These are phyloP conservation scores for Oreochromis aureus DNA, from an alignment of 2,113 vertebrate species.

Conservation along the genomic window DNA sequence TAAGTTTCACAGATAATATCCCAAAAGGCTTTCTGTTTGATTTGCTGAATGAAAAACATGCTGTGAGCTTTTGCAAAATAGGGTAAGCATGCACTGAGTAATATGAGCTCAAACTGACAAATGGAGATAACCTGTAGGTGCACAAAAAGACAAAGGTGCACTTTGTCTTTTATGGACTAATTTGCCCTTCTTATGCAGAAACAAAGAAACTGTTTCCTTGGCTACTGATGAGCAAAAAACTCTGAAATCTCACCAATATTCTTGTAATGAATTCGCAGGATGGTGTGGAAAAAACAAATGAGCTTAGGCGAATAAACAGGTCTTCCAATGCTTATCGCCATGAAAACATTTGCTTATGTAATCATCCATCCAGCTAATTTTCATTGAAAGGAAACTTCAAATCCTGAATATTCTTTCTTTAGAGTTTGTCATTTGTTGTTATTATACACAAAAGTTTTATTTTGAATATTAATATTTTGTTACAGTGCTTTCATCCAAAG, in stretches of 20 bases:
- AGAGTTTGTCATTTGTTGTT: neutral
- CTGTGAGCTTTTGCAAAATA: neutral
- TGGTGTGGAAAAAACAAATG: slow-evolving; percentile 3
- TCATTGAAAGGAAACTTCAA: neutral
- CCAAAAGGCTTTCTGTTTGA: neutral
- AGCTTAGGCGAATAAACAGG: slow-evolving; percentile 9
- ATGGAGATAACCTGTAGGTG: neutral
- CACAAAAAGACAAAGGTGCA: too few species aligned
- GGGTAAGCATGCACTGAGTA: neutral
- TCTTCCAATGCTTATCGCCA: neutral
- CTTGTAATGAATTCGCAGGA: slow-evolving; percentile 12
- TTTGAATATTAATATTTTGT: neutral
- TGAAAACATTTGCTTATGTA: slow-evolving; percentile 1
- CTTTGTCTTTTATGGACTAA: neutral
- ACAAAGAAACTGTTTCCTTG: neutral
- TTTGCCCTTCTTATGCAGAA: neutral
- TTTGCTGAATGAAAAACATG: neutral
- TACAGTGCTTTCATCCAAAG: neutral
- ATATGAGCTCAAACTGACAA: neutral
- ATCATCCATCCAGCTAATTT: neutral
- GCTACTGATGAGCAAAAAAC: neutral
- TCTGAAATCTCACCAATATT: neutral
- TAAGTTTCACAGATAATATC: neutral
- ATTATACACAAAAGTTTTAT: neutral
- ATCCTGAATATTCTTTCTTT: neutral